Evolutionary conservation across 1,140 invertebrate species (phyloP), one percentile per base, ranked within the genome.

Genomic region (Stenopsyche tienmushanensis): DNA sequence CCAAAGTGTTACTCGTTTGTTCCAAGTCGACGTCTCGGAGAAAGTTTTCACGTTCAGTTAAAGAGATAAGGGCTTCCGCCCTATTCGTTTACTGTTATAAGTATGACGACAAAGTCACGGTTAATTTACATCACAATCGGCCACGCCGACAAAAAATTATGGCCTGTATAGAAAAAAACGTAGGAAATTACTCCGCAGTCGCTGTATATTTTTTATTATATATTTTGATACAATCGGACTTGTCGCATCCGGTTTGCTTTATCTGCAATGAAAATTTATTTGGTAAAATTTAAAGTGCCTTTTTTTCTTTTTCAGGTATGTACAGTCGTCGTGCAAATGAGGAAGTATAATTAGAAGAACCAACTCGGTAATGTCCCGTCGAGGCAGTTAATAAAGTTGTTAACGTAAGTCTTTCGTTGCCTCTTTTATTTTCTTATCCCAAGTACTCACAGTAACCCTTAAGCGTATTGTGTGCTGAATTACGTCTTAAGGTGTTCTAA

Each of bases 11-110:
- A 47, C 42, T 21, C 7, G 50, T 26, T 57, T n/a, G 20, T 29
- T 57, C 26, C 53, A 34, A 34, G 29, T 34, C 18, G 10, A 39
- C 21, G 26, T 39, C 57, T 21, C 15, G 42, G 42, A 21, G 23
- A 60, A 60, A 60, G 42, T 60, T 60, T 60, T 47, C 55, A 45
- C 55, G 55, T 58, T 58, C 55, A 58, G 39, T 58, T 29, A 57
- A 29, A 20, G 29, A 60, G 57, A 60, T 60, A 60, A 60, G 57
- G 57, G 57, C 57, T 26, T 26, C 42, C 23, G 41, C 57, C 42
- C 41, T 15, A 17, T 1, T 21, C 54, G 7, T 57, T 42, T 44
- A 57, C 18, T 42, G 39, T 57, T 42, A 26, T 42, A 44, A 44
- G 9, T 55, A 17, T 57, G 24, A 26, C 7, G 39, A 15, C 10